Percentiles rank a stretch among this genome's conserved stretches.
Evolutionary conservation across 2,113 vertebrate genomes (phyloP).

Genomic region (Pollachius pollachius): DNA sequence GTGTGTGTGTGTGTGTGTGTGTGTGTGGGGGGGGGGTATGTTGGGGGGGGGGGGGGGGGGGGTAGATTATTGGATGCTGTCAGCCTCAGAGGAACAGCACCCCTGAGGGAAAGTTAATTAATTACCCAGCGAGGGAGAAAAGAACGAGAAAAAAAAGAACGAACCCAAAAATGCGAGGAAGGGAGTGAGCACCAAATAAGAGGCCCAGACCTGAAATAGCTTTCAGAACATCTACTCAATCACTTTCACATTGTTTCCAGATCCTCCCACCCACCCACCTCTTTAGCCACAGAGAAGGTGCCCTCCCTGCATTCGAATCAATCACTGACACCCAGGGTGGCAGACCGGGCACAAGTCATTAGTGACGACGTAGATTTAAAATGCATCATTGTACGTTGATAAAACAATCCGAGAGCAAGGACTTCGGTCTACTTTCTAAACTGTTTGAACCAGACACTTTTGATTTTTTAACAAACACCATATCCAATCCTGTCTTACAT

Average conservation of each 20-base stretch:
- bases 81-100: not conserved
- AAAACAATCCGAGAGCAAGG: not conserved
- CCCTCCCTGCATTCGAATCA: slow-evolving; percentile 27
- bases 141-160: not conserved
- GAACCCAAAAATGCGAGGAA: not conserved
- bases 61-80: not conserved
- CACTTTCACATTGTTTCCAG: slow-evolving; percentile 41
- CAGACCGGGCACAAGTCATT: slow-evolving; percentile 34
- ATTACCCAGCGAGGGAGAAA: slow-evolving; percentile 17
- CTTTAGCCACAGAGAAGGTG: slow-evolving; percentile 1
- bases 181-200: not conserved
- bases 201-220: slow-evolving; percentile 15
- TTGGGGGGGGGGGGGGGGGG: not conserved
- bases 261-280: slow-evolving; percentile 19
- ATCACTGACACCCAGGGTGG: slow-evolving; percentile 12
- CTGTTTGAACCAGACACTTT: slow-evolving; percentile 2
- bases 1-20: not conserved
- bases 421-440: slow-evolving; percentile 13
- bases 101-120: slow-evolving; percentile 13
- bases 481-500: not conserved
- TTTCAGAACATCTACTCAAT: slow-evolving; percentile 39
- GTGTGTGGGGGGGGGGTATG: not conserved
- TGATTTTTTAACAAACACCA: not conserved
- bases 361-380: slow-evolving; percentile 28
- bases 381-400: slow-evolving; percentile 33